Conservation (phyloP, 2,888 invertebrate genomes). For the Thyatira batis region DNA sequence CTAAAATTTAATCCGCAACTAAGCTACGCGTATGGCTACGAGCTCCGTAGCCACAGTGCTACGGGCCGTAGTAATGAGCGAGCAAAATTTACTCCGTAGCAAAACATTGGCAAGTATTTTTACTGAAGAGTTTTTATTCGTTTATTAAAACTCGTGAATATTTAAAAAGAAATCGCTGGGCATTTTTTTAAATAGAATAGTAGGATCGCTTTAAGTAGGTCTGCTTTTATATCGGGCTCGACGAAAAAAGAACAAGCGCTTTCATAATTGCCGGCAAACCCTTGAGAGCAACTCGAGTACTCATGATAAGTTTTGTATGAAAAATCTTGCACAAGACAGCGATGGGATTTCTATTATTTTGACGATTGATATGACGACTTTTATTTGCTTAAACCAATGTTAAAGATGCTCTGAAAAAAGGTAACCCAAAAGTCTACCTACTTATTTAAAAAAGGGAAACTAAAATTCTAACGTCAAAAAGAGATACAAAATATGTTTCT, state of each 20-base stretch:
- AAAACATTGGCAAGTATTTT: not conserved
- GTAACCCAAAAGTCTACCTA: no score
- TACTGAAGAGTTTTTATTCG: not conserved
- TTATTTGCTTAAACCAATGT: no score
- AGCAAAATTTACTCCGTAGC: not conserved
- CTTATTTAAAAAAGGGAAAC: no score
- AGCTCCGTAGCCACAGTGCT: not conserved
- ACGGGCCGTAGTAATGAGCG: not conserved
- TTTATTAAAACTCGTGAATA: not conserved
- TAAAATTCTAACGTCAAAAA: no score
- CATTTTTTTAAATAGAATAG: not conserved
- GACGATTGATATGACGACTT: not conserved
- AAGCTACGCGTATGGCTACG: not conserved
- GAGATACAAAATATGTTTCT: no score
- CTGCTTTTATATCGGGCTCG: not conserved
- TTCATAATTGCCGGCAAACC: not conserved
- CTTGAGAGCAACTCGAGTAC: not conserved
- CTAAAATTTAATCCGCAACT: not conserved
- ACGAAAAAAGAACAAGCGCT: not conserved
- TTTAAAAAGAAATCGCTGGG: not conserved
- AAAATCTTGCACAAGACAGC: not conserved
- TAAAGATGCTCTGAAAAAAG: no score
- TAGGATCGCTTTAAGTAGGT: not conserved
- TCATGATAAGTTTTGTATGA: not conserved
- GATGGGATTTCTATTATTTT: not conserved